Percentiles rank a stretch among this genome's conserved stretches.
Evolutionary conservation across 2,797 vertebrate genomes (phyloP).

Genomic region (Tolypeutes matacus): DNA sequence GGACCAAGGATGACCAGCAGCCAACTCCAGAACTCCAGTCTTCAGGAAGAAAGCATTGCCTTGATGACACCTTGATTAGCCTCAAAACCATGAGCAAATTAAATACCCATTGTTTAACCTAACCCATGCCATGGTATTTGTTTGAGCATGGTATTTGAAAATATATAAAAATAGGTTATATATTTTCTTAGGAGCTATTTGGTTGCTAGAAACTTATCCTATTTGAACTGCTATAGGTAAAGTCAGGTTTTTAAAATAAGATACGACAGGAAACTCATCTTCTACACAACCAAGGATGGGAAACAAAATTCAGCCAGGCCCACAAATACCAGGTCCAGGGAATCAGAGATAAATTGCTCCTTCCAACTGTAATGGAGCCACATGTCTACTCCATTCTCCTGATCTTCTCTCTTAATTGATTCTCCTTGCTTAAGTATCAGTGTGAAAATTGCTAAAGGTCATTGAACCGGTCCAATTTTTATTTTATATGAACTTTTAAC

Average conservation of each 20-base stretch:
- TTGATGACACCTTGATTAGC: no score
- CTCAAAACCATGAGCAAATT: no score
- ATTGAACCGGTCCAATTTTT: neutral
- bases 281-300: neutral
- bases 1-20: no score
- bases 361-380: neutral
- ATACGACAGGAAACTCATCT: neutral
- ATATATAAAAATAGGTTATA: no score
- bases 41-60: no score
- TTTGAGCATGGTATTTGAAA: no score
- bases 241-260: neutral
- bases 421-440: neutral
- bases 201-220: constrained; percentile 3
- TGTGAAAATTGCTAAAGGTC: neutral
- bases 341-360: neutral
- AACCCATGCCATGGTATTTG: no score
- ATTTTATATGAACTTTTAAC: neutral
- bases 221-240: neutral
- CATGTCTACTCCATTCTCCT: neutral
- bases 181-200: neutral
- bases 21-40: no score
- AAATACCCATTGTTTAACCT: no score
- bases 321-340: neutral
- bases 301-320: neutral
- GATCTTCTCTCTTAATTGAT: no score